Evolutionary conservation across 2,797 vertebrate species (phyloP), one percentile per base, ranked within the genome.

Genomic region (Falco columbarius): DNA sequence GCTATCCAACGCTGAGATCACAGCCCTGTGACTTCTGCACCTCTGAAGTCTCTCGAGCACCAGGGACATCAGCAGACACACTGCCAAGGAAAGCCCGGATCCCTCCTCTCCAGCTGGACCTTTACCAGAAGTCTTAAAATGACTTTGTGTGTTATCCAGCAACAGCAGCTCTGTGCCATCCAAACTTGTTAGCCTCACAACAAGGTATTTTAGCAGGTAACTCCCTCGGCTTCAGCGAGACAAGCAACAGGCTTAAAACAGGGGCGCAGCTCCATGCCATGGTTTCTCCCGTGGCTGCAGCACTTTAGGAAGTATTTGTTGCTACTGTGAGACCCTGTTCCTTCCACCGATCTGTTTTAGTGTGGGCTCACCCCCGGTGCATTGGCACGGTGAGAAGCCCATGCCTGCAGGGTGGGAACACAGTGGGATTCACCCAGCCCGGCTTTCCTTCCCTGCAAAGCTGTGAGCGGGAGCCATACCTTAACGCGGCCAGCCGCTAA

Each of bases 361-460:
- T 2, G 0, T 0, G 0, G 34, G 55, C 36, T 62, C 47, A 55
- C 0, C 2, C 9, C 44, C 1, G 3, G 19, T 46, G 11, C 54
- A 26, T 7, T 9, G 3, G 34, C 42, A 59, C 0, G 4, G 32
- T 9, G 47, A 76, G 46, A 70, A 42, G 42, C 36, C 15, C 4
- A 1, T 17, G 51, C 6, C 23, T 8, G 2, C 0, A 15, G 40
- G 17, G n/a, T 12, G n/a, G 47, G 46, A 77, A 42, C 1, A 3
- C 0, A 2, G 40, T 51, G 46, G 52, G 68, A 87, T 13, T 66
- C 44, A 46, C 52, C 34, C 61, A 73, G 11, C 21, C 4, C 7
- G 40, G 40, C 40, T 29, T 38, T 75, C 19, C 40, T 76, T 32
- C 54, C 58, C 55, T 54, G 32, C 61, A 24, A 49, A 85, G 61